A percentile compares a stretch with the other conserved stretches of the same genome.
These are phyloP conservation scores for Sericinus montela DNA, from an alignment of 2,888 invertebrate genomes.

Conservation along the genomic window DNA sequence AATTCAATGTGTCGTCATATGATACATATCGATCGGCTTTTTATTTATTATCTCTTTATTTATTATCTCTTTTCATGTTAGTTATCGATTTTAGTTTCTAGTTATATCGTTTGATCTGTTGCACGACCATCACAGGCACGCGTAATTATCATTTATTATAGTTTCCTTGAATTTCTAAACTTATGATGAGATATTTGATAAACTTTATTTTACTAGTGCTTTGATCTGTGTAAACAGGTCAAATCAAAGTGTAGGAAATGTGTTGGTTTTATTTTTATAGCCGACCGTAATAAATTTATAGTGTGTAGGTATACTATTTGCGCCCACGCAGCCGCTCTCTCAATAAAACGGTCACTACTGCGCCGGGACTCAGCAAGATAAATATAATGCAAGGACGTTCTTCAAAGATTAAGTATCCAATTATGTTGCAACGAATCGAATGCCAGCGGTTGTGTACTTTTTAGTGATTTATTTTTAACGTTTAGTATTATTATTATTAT, in stretches of 20 bases:
- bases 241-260: conserved; percentile 75
- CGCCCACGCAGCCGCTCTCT: conserved; percentile 60
- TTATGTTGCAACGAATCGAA: conserved; percentile 17
- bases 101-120: conserved; percentile 20
- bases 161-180: conserved; percentile 22
- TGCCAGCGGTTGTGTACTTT: conserved; percentile 9
- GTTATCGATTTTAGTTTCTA: conserved; percentile 16
- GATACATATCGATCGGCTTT: conserved; percentile 35
- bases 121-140: not conserved
- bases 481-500: not conserved
- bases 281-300: conserved; percentile 68
- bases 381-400: conserved; percentile 47
- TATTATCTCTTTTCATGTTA: conserved; percentile 23
- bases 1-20: conserved; percentile 31
- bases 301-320: conserved; percentile 52
- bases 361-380: conserved; percentile 47
- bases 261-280: conserved; percentile 74
- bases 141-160: conserved; percentile 10
- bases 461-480: not conserved
- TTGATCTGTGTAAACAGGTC: conserved; percentile 75
- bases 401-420: conserved; percentile 27
- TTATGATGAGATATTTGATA: conserved; percentile 59
- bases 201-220: conserved; percentile 63
- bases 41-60: conserved; percentile 30
- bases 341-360: conserved; percentile 54